A percentile compares a stretch with the other conserved stretches of the same genome.
Conservation (phyloP, 1,140 invertebrate species). For the Zaprionus inermis region DNA sequence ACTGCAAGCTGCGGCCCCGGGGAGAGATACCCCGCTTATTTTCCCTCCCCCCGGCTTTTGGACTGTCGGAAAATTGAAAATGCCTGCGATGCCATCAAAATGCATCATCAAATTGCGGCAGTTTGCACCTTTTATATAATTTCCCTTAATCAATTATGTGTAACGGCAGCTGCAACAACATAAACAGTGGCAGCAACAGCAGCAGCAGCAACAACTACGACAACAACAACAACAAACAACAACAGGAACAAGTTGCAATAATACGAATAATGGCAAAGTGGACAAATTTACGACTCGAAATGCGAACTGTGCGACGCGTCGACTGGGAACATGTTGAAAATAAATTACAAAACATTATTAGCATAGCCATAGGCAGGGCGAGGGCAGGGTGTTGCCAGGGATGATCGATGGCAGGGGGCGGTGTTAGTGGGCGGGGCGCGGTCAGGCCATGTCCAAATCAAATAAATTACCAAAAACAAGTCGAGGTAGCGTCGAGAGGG, state of each 20-base stretch:
- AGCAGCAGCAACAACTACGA: slow-evolving; percentile 26
- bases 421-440: slow-evolving; percentile 22
- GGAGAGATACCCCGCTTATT: neutral
- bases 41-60: slow-evolving; percentile 15
- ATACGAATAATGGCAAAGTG: slow-evolving; percentile 56
- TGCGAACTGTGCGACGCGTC: slow-evolving; percentile 55
- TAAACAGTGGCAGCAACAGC: slow-evolving; percentile 11
- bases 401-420: slow-evolving; percentile 43
- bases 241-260: slow-evolving; percentile 36
- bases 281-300: slow-evolving; percentile 68
- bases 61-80: slow-evolving; percentile 34
- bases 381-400: slow-evolving; percentile 19
- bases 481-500: neutral
- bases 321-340: slow-evolving; percentile 77
- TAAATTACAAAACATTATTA: slow-evolving; percentile 79
- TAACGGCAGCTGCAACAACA: slow-evolving; percentile 53
- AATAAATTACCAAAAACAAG: slow-evolving; percentile 64
- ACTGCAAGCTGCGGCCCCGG: neutral
- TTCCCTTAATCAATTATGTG: slow-evolving; percentile 74
- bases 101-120: slow-evolving; percentile 58
- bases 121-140: slow-evolving; percentile 75
- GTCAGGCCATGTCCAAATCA: slow-evolving; percentile 49
- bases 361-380: slow-evolving; percentile 43
- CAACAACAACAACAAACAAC: neutral
- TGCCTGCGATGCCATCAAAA: slow-evolving; percentile 41